A percentile compares a stretch with the other conserved stretches of the same genome.
Evolutionary conservation across 2,888 invertebrate genomes (phyloP).

Genomic region (Tetragonula carbonaria): DNA sequence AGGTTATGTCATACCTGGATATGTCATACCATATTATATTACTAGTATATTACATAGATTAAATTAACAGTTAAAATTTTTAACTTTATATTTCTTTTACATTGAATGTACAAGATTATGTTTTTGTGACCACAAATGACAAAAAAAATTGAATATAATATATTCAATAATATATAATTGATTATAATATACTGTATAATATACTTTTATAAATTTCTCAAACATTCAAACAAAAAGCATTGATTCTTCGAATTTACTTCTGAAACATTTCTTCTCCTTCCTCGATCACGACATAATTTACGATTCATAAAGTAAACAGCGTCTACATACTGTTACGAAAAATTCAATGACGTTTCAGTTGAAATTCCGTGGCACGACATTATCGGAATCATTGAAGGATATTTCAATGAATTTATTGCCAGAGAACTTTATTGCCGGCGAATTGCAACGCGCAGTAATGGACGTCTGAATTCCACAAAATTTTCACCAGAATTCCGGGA

Average conservation of each 20-base stretch:
- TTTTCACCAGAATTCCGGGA: constrained; percentile 40
- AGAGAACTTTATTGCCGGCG: constrained; percentile 46
- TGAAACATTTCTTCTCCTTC: neutral
- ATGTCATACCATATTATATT: too few species aligned
- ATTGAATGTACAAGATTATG: too few species aligned
- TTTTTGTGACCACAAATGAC: too few species aligned
- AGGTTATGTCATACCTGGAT: too few species aligned
- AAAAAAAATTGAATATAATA: too few species aligned
- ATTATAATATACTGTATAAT: too few species aligned
- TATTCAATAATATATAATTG: too few species aligned
- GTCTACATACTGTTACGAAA: constrained; percentile 14
- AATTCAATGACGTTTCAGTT: constrained; percentile 32
- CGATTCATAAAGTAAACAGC: neutral
- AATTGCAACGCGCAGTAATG: neutral
- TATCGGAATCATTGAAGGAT: constrained; percentile 27
- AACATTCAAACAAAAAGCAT: neutral
- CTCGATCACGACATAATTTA: neutral
- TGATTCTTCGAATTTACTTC: neutral
- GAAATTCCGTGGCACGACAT: constrained; percentile 31
- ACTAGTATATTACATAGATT: too few species aligned
- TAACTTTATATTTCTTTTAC: too few species aligned
- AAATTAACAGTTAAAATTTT: too few species aligned
- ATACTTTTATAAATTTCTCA: neutral
- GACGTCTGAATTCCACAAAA: constrained; percentile 12
- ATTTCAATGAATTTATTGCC: constrained; percentile 64